Evolutionary conservation across 53 echinoderm and acorn worm species (phyloP).

Genomic region (Arbacia lixula): DNA sequence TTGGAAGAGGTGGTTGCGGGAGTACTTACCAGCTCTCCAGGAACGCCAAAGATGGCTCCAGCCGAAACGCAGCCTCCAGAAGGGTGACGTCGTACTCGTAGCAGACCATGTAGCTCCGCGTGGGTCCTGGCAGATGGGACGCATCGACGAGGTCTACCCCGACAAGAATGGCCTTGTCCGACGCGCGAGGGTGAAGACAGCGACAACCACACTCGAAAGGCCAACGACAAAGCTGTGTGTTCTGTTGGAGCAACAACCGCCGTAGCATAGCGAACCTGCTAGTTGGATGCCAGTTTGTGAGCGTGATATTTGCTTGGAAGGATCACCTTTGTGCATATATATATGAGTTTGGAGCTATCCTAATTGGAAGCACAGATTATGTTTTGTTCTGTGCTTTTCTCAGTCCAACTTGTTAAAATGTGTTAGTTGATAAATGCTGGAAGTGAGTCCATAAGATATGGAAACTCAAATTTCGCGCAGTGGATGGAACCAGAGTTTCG

Average conservation of each 20-base stretch:
- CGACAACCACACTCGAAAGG: not conserved
- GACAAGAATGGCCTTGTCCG: conserved; percentile 28
- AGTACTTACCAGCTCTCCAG: conserved; percentile 57
- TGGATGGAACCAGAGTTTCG: too few species aligned
- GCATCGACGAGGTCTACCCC: conserved; percentile 19
- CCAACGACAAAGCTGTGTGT: conserved; percentile 50
- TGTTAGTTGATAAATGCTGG: too few species aligned
- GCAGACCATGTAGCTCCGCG: conserved; percentile 41
- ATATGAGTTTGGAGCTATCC: too few species aligned
- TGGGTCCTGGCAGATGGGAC: conserved; percentile 34
- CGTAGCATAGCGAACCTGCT: too few species aligned
- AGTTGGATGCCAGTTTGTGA: too few species aligned
- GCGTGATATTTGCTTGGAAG: too few species aligned
- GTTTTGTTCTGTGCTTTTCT: too few species aligned
- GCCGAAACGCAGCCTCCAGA: conserved; percentile 19
- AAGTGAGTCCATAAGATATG: too few species aligned
- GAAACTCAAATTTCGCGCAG: too few species aligned
- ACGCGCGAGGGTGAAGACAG: conserved; percentile 45
- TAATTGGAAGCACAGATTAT: too few species aligned
- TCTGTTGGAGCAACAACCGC: conserved; percentile 9
- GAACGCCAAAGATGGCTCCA: conserved; percentile 49
- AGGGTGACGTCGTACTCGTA: conserved; percentile 54
- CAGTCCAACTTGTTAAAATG: too few species aligned
- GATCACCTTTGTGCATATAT: too few species aligned
- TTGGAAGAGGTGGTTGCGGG: conserved; percentile 59